A percentile compares a stretch with the other conserved stretches of the same genome.
These are phyloP conservation scores for Carollia perspicillata DNA, from an alignment of 2,113 vertebrate species.

Conservation along the genomic window DNA sequence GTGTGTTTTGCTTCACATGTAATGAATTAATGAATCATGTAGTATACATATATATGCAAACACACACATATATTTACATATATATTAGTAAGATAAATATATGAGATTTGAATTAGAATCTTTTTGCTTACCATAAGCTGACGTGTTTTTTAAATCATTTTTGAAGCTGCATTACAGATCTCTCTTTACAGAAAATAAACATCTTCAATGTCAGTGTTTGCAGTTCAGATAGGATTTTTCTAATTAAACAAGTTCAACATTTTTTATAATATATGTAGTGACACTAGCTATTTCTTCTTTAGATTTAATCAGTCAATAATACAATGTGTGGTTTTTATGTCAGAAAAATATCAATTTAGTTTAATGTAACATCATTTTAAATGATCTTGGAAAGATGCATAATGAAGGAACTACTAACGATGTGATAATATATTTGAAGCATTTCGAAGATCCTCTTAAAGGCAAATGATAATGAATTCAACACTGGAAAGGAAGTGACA, in stretches of 20 bases:
- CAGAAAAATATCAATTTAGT: neutral
- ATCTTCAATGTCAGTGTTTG: neutral
- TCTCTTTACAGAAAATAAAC: neutral
- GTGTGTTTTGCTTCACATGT: neutral
- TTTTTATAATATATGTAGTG: neutral
- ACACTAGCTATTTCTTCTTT: neutral
- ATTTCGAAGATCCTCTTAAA: conserved; percentile 8
- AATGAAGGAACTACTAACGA: neutral
- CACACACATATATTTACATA: neutral
- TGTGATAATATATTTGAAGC: neutral
- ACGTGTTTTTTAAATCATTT: neutral
- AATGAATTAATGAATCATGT: neutral
- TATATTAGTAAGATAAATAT: neutral
- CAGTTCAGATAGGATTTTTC: neutral
- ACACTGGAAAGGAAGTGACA: neutral
- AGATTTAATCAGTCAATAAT: neutral
- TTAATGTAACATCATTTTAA: conserved; percentile 25
- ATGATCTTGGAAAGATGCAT: neutral
- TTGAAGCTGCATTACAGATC: neutral
- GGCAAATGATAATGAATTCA: neutral
- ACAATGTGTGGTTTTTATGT: neutral
- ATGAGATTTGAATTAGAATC: neutral
- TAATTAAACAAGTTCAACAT: neutral
- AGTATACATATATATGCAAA: neutral
- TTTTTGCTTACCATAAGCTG: neutral